These are phyloP conservation scores for Macrostomum cliftonense DNA, from an alignment of 2,888 invertebrate genomes.

Conservation along the genomic window DNA sequence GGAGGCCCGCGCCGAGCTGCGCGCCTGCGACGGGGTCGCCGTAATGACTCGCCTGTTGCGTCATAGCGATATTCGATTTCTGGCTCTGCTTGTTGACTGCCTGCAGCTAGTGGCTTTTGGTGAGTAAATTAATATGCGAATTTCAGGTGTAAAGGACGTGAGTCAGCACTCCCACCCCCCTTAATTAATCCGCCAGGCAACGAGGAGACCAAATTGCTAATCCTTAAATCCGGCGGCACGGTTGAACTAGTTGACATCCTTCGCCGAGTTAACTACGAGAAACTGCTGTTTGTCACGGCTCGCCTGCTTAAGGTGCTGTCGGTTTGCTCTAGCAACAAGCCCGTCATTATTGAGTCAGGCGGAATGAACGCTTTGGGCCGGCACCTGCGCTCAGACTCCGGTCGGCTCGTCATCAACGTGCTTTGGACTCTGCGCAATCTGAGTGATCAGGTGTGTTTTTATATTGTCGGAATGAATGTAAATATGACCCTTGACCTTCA, in stretches of 20 bases:
- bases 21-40: neutral
- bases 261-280: constrained; percentile 9
- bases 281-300: constrained; percentile 9
- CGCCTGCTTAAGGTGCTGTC: constrained; percentile 9
- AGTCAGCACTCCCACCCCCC: no score
- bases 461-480: no score
- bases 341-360: constrained; percentile 3
- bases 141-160: no score
- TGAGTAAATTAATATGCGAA: neutral
- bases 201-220: neutral
- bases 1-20: neutral
- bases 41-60: neutral
- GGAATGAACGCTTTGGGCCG: neutral
- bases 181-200: no score
- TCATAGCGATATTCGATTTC: neutral
- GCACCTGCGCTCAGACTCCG: neutral
- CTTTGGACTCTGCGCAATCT: neutral
- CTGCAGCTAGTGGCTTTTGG: neutral
- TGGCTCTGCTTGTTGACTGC: neutral
- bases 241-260: constrained; percentile 7
- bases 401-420: neutral
- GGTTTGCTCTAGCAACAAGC: constrained; percentile 10
- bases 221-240: constrained; percentile 10
- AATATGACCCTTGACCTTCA: no score
- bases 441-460: neutral